phyloP scores from a whole-genome alignment of 2,797 vertebrate genomes.

The Megaceryle alcyon region DNA sequence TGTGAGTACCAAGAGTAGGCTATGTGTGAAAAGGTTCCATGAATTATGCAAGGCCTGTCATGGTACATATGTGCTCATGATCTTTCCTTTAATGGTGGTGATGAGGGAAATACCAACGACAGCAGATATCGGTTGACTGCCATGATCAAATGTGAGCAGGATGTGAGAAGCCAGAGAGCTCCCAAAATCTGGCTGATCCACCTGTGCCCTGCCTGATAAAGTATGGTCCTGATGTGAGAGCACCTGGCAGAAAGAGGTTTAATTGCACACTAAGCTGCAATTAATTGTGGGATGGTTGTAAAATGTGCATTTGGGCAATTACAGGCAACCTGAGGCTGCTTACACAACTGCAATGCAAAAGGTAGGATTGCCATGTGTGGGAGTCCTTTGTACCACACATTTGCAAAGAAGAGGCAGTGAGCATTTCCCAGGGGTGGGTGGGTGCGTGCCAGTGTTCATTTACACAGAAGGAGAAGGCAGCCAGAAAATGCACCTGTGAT shows the following conservation, averaged over 20 bases:
- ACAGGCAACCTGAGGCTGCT: neutral
- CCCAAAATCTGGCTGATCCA: neutral
- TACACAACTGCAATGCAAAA: neutral
- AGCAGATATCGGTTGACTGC: neutral
- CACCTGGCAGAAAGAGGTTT: constrained; percentile 39
- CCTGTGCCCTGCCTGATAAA: neutral
- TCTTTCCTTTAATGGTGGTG: neutral
- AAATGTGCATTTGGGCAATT: constrained; percentile 15
- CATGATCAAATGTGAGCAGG: neutral
- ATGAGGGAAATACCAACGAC: neutral
- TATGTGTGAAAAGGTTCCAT: neutral
- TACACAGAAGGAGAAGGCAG: neutral
- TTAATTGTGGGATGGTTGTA: constrained; percentile 11
- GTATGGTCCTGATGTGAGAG: neutral
- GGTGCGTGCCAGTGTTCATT: neutral
- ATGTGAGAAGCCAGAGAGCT: neutral
- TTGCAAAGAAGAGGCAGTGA: neutral
- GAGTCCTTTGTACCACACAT: neutral
- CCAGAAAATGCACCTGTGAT: constrained; percentile 27
- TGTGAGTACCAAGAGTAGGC: neutral
- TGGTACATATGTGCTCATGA: neutral
- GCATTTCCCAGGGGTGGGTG: neutral
- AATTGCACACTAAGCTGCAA: constrained; percentile 26
- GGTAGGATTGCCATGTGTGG: neutral
- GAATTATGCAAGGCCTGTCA: neutral